Base-by-base conservation (phyloP, 2,888 invertebrate species). In the Allolobophora icterica region DNA sequence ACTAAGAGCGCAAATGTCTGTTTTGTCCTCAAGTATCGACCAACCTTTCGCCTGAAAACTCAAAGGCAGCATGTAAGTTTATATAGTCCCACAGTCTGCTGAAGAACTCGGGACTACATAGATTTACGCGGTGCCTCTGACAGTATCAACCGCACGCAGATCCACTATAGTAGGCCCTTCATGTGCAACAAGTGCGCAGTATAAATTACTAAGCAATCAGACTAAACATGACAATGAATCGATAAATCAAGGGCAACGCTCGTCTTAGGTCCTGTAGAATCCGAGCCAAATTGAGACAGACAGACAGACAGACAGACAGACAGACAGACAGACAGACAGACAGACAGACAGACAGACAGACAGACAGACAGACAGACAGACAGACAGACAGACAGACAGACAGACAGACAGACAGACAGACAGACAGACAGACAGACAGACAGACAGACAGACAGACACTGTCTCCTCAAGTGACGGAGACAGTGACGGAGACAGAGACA, bases 41-140 rank as follows among this genome's bases (percentile, higher is more conserved):
- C 58, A 2, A 24, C 30, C 4, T 58, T 30, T 24, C 71, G 71
- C 71, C 2, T 71, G 71, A n/a, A 13, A 34, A 35, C 21, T 34
- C 87, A 87, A 11, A 87, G 87, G 87, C 87, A 87, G 34, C 34
- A 35, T 87, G 87, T 87, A 87, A 87, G 87, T 87, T 87, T 87
- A 87, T 87, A 87, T 87, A 87, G 87, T 87, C 87, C 87, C 87
- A 87, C 87, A 87, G 87, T 87, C 35, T 21, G 87, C 34, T 87
- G 5, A 87, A 87, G 34, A 87, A 87, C 87, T 87, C 87, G 87
- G 87, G 87, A 87, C 87, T 87, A 87, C 87, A 87, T 87, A 87
- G 87, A 87, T 87, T 87, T 87, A 87, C 87, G 87, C 38, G 87
- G 24, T 87, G 87, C 38, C 35, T 87, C 38, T 35, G 87, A 71